Evolutionary conservation across 2,113 vertebrate species (phyloP), one percentile per base, ranked within the genome.

Genomic region (Accipiter cooperii): DNA sequence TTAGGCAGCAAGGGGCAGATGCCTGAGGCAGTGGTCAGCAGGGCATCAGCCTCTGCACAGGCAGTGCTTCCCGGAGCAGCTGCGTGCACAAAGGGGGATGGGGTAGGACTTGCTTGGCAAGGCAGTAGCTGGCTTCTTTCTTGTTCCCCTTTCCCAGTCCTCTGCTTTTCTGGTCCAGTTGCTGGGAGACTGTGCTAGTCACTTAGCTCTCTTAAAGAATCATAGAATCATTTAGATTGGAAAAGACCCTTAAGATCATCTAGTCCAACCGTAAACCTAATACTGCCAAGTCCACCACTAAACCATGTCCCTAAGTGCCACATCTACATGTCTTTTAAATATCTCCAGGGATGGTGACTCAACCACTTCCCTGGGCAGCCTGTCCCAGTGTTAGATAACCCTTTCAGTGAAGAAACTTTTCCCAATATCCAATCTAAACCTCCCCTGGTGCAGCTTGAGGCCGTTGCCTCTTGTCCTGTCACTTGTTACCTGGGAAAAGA

Each of bases 21-120:
- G 54, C 74, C 33, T 17, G 33, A 31, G 47, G 42, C 49, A 25
- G 74, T 10, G 49, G 49, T 34, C 40, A 21, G 69, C 4, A 52
- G 26, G 28, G 4, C 14, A 2, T 57, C 6, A 6, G 12, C 42
- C 0, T 16, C 52, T 54, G 81, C 31, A 38, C 16, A 47, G 57
- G 52, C 73, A 51, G 42, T 0, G 4, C 69, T 85, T 74, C 51
- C 44, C 47, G 1, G 0, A 10, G 36, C 0, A 0, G 54, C 65
- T n/a, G 13, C 22, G 15, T 0, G 0, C 7, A 0, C 24, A 7
- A 15, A 28, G 74, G 34, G 66, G 33, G 18, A 47, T 63, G 58
- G 15, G 8, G 9, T n/a, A 21, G n/a, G 58, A 55, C 33, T 4
- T 42, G 5, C n/a, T 74, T 89, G 26, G 80, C 60, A 47, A 28